Conservation (phyloP, 2,113 vertebrate species). For the Myotis brandtii region DNA sequence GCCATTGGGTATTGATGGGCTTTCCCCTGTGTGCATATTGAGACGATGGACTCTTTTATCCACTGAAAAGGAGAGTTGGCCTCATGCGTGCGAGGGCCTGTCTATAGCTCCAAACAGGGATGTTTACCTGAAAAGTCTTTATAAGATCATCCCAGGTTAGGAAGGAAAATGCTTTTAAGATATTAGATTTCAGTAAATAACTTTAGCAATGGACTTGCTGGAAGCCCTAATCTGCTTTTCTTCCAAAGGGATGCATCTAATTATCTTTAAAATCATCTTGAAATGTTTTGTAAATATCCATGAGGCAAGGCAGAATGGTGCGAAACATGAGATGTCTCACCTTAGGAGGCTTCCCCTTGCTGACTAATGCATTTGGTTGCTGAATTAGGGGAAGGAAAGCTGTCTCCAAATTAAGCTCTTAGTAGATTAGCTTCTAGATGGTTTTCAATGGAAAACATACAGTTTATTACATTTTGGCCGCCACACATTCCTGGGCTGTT, state of each 20-base stretch:
- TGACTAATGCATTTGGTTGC: neutral
- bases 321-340: neutral
- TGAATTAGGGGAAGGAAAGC: neutral
- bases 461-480: neutral
- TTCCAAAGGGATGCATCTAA: neutral
- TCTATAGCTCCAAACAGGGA: neutral
- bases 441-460: neutral
- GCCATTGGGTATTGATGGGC: neutral
- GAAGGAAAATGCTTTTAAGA: conserved; percentile 52
- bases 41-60: neutral
- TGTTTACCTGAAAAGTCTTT: conserved; percentile 7
- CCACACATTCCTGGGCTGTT: neutral
- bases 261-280: conserved; percentile 33
- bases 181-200: conserved; percentile 28
- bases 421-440: neutral
- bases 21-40: neutral
- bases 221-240: conserved; percentile 46
- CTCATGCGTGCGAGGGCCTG: neutral
- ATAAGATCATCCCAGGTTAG: neutral
- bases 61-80: neutral
- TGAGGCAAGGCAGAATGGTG: neutral
- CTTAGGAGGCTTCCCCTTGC: neutral
- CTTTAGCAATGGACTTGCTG: neutral
- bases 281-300: neutral
- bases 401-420: neutral